Conservation (phyloP, 2,113 vertebrate genomes). For the Malurus melanocephalus region DNA sequence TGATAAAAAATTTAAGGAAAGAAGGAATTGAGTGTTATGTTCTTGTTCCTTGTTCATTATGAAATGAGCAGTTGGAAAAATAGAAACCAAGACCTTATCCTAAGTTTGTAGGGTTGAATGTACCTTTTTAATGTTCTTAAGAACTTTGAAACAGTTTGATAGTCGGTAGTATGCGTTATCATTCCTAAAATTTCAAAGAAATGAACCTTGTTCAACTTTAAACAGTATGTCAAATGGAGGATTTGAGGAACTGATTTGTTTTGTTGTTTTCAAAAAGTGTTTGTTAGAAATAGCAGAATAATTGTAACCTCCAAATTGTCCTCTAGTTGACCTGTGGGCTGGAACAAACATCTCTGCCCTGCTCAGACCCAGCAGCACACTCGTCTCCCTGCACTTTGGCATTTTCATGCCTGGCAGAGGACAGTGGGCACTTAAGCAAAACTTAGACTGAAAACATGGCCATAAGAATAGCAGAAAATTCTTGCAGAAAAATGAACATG, state of each 20-base stretch:
- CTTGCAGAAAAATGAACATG: neutral
- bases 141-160: neutral
- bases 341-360: neutral
- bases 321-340: neutral
- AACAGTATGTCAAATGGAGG: neutral
- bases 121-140: neutral
- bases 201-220: neutral
- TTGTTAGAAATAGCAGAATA: neutral
- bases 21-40: neutral
- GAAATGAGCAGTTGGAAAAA: neutral
- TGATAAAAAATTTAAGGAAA: neutral
- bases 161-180: neutral
- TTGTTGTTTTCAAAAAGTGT: neutral
- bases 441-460: neutral
- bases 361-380: neutral
- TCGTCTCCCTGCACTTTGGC: neutral
- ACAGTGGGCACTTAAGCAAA: neutral
- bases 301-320: neutral
- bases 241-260: neutral
- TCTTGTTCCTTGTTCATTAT: neutral
- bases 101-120: neutral
- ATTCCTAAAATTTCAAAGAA: neutral
- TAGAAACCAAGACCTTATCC: neutral
- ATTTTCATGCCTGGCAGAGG: neutral
- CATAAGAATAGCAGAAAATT: neutral